phyloP scores from a whole-genome alignment of 2,797 vertebrate species.

The Pachyuromys duprasi region DNA sequence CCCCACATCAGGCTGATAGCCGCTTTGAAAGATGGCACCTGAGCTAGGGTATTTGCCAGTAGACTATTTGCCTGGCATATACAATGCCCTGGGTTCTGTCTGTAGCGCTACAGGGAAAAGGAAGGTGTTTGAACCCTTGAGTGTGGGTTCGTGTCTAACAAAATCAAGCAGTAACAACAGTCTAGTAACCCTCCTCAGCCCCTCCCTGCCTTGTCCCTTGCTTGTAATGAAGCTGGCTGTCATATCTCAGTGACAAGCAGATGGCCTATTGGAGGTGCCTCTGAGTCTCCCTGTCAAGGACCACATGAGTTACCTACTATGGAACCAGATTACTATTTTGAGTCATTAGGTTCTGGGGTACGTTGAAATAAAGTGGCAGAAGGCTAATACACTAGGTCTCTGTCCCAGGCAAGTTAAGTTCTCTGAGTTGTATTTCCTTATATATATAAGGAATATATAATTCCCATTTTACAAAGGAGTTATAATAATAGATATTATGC shows the following conservation, averaged over 20 bases:
- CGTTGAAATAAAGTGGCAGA: not conserved
- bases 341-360: not conserved
- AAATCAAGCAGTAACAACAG: not conserved
- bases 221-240: not conserved
- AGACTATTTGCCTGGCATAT: not conserved
- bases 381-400: not conserved
- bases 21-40: not conserved
- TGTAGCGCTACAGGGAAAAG: not conserved
- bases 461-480: not conserved
- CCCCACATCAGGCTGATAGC: not conserved
- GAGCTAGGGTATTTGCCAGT: too few species aligned
- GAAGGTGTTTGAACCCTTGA: not conserved
- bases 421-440: conserved; percentile 20
- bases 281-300: not conserved
- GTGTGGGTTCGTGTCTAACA: not conserved
- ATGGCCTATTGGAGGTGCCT: not conserved
- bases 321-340: not conserved
- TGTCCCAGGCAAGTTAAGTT: not conserved
- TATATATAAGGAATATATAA: conserved; percentile 33
- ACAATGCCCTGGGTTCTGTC: not conserved
- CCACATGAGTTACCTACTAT: not conserved
- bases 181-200: not conserved
- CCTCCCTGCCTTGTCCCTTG: not conserved
- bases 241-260: not conserved
- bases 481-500: not conserved